Evolutionary conservation across 2,113 vertebrate species (phyloP), one percentile per base, ranked within the genome.

Genomic region (Hyla sarda): DNA sequence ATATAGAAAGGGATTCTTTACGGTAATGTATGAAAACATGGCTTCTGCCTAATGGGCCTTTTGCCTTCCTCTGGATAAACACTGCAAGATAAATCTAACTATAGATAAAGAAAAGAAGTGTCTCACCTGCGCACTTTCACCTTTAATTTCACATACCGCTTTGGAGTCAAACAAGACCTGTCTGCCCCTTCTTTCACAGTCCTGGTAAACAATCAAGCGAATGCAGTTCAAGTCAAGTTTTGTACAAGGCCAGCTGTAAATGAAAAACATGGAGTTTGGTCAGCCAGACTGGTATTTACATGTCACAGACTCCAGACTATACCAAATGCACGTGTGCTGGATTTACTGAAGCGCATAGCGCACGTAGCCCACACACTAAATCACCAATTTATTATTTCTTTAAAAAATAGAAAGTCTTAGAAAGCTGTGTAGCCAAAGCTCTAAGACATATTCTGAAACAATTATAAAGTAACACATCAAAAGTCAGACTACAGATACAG

Each of bases 121-220:
- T 5, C 92, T 16, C 95, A 96, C 95, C 94, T 95, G 95, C 71
- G 92, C 9, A 5, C 90, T 88, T 47, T 80, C 89, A 84, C 90
- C 92, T 67, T 94, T 94, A n/a, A 92, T 88, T 91, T 94, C 94
- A 87, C 90, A 93, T 82, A 97, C 92, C 21, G 96, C 95, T 92
- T 94, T 96, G 78, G 96, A 97, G 90, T 97, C 96, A 87, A 97
- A 96, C 41, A 97, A 92, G 85, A 97, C 95, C 91, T 97, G 96
- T 86, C 96, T 93, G 72, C 96, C 96, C 73, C 96, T 92, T 84
- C 94, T 93, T 88, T 97, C 96, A 86, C 96, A 97, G 88, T 97
- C 96, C 84, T 97, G 96, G 91, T 96, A 97, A 86, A 97, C 95
- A 60, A 97, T 94, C 89, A 97, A 90, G 82, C 96, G 95, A 81